Evolutionary conservation across 2,113 vertebrate species (phyloP).

Genomic region (Ptychochromis oligacanthus): DNA sequence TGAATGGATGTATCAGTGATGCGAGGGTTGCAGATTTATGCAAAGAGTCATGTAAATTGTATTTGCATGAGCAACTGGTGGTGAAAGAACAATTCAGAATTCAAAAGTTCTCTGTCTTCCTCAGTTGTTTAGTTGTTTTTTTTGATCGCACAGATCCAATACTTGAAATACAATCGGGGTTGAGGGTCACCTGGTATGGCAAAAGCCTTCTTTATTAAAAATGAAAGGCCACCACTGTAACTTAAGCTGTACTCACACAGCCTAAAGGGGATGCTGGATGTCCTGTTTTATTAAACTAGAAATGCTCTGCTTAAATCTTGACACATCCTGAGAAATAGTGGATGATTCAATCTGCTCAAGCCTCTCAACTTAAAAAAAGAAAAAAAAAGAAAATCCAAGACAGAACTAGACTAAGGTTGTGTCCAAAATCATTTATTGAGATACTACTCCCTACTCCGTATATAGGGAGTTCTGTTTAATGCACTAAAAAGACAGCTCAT

Average conservation of each 20-base stretch:
- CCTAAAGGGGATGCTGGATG: neutral
- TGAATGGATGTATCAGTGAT: conserved; percentile 35
- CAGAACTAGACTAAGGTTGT: neutral
- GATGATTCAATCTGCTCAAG: neutral
- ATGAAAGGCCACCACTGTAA: neutral
- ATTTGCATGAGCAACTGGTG: conserved; percentile 54
- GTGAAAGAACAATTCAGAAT: conserved; percentile 17
- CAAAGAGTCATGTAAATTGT: conserved; percentile 52
- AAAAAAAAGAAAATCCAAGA: no score
- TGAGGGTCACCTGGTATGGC: neutral
- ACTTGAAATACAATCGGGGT: neutral
- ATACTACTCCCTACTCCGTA: no score
- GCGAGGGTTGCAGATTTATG: conserved; percentile 46
- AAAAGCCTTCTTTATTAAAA: conserved; percentile 4
- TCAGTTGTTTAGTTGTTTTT: no score
- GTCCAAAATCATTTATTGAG: neutral
- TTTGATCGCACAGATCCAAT: neutral
- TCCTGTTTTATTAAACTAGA: neutral
- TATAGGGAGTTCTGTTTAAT: no score
- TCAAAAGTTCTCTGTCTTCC: neutral
- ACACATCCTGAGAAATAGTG: neutral
- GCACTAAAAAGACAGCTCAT: no score
- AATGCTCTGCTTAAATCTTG: neutral
- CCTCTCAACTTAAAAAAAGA: no score
- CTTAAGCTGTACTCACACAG: neutral